Base-by-base conservation (phyloP, 1,140 invertebrate species). In the Drusus annulatus region DNA sequence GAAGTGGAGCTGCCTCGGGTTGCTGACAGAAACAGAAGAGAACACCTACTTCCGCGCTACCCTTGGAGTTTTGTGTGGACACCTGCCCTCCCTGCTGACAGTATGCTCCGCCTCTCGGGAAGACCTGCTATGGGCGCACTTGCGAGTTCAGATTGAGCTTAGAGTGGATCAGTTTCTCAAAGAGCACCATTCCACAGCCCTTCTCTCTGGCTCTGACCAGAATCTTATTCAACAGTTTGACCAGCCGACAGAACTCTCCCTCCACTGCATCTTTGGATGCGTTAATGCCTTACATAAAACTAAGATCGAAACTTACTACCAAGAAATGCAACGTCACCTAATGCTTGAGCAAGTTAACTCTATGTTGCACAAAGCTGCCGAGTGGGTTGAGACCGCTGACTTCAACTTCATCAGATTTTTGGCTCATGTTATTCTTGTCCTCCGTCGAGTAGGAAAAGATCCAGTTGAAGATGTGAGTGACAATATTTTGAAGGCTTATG, bases 101-200 rank as follows among this genome's bases (percentile, higher is more conserved):
- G 91, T 95, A 0, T 95, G 96, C 80, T 87, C 88, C 73, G 89
- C 90, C 10, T 93, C 92, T 16, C 98, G 97, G 97, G 93, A 96
- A 85, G 98, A 99, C 88, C 90, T 94, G 75, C 87, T 98, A 13
- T 99, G 97, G 97, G 95, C 96, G 10, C 94, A 97, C 86, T 91
- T 97, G 80, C 94, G 94, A 84, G 92, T 93, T 0, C 92, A 96
- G 83, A 93, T 98, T 78, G 97, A 98, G 87, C 92, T 95, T 16
- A 91, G 93, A 80, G 96, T 98, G 1, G 97, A 98, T 85, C 90
- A 91, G 80, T 93, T 95, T 87, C 86, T 95, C 16, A 88, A 93
- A 83, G 89, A 90, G 84, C 89, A 89, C 80, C 86, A 89, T 85
- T 80, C 84, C 15, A 88, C 89, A 45, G 86, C 85, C 21, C 86